phyloP scores from a whole-genome alignment of 2,797 vertebrate genomes.

The Malurus leucopterus region DNA sequence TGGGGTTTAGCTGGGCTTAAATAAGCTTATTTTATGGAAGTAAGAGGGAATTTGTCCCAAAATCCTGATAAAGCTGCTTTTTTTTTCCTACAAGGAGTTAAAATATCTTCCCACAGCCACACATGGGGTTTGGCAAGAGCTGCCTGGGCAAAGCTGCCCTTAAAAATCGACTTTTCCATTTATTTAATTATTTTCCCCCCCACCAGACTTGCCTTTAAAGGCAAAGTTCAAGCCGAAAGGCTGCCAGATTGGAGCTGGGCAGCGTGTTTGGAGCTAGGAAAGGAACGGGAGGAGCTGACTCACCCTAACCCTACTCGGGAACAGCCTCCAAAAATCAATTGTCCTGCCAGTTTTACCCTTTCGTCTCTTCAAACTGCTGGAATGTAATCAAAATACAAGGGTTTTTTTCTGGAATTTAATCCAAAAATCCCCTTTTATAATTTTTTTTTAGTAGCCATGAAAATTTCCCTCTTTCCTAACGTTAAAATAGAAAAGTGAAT shows the following conservation, averaged over 20 bases:
- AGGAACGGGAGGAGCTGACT: conserved; percentile 6
- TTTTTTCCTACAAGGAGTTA: background rate
- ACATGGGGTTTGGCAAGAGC: background rate
- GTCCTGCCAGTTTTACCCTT: background rate
- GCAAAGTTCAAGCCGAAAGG: background rate
- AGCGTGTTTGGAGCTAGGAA: background rate
- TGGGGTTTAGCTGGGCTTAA: background rate
- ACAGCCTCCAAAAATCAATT: background rate
- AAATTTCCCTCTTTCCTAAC: background rate
- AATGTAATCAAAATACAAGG: background rate
- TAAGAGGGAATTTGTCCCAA: background rate
- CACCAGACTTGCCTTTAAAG: conserved; percentile 21
- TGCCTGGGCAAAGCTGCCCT: background rate
- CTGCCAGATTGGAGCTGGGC: background rate
- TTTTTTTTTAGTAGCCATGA: background rate
- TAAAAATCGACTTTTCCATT: background rate
- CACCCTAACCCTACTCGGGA: background rate
- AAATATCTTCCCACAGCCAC: background rate
- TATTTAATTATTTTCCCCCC: background rate
- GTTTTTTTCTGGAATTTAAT: background rate
- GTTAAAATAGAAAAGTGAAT: background rate
- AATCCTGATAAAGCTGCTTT: background rate
- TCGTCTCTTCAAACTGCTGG: background rate
- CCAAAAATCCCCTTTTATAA: no score
- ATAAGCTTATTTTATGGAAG: background rate